Conservation (phyloP, 2,113 vertebrate genomes). For the Lepus americanus region DNA sequence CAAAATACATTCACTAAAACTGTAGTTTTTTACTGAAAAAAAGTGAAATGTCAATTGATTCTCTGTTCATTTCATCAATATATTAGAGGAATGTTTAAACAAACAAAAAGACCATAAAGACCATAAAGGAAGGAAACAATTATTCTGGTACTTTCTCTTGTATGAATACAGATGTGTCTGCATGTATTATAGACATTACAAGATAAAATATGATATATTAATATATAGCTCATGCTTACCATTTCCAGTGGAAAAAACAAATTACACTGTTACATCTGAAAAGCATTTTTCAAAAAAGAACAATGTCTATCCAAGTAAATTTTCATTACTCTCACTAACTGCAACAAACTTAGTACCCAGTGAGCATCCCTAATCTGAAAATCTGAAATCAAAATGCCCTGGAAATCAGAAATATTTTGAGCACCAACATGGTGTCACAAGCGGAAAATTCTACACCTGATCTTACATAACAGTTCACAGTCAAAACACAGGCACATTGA, state of each 20-base stretch:
- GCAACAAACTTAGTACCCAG: neutral
- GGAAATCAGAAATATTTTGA: too few relatives aligned
- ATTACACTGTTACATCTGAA: neutral
- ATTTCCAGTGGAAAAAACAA: conserved; percentile 17
- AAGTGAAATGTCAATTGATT: neutral
- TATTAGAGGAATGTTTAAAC: neutral
- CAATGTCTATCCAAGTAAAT: neutral
- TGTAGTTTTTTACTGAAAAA: neutral
- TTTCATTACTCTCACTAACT: conserved; percentile 2
- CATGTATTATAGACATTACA: neutral
- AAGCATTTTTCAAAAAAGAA: neutral
- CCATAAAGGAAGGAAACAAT: neutral
- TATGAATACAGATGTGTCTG: neutral
- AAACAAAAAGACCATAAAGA: neutral
- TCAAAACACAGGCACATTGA: too few relatives aligned
- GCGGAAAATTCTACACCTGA: too few relatives aligned
- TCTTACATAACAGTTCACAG: too few relatives aligned
- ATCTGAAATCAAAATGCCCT: too few relatives aligned
- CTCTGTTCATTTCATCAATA: neutral
- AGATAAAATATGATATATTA: conserved; percentile 13
- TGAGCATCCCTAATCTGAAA: too few relatives aligned
- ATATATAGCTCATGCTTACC: neutral
- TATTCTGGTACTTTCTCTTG: neutral
- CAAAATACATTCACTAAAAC: neutral
- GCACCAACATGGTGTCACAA: too few relatives aligned